Evolutionary conservation across 2,888 invertebrate species (phyloP), one percentile per base, ranked within the genome.

Genomic region (Drosophila ustulata): DNA sequence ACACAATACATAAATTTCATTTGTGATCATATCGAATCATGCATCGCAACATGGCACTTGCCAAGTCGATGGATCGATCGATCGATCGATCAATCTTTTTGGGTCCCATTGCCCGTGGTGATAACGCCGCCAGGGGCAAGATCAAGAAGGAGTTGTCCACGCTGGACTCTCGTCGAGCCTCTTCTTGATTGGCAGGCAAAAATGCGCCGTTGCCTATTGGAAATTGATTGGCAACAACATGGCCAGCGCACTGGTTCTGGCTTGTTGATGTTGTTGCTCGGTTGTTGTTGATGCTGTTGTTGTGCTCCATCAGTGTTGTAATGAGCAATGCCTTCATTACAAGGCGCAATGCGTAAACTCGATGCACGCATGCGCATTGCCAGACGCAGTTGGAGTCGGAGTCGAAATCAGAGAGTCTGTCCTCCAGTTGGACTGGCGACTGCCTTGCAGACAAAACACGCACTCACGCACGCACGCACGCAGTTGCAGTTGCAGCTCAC

Each of bases 161-260:
- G 89, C 90, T 82, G 78, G 80, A 85, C 89, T 86, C 89, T 88
- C 87, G 4, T 89, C 87, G 86, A 88, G 81, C 67, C 80, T 70
- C 56, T 28, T 43, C 66, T 79, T 89, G 89, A 89, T 89, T 89
- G 89, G 88, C 89, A 89, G 87, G 58, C 62, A 56, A 66, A 77
- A 66, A 63, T 63, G 72, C 64, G 56, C 39, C 52, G 66, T 75
- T 61, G 66, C 70, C 81, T 66, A 68, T 84, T 82, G 80, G 68
- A 73, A 82, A 88, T 80, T 88, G 89, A 87, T 88, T 85, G 88
- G 86, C 88, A 85, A 88, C 82, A 88, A 86, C 85, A 84, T 85
- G 84, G 88, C 86, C 88, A 85, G 67, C 74, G 70, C 67, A 46
- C 62, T 71, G 57, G 62, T 76, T 57, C 41, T 57, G 32, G 25